phyloP scores from a whole-genome alignment of 2,888 invertebrate species.

The Cephonodes hylas region DNA sequence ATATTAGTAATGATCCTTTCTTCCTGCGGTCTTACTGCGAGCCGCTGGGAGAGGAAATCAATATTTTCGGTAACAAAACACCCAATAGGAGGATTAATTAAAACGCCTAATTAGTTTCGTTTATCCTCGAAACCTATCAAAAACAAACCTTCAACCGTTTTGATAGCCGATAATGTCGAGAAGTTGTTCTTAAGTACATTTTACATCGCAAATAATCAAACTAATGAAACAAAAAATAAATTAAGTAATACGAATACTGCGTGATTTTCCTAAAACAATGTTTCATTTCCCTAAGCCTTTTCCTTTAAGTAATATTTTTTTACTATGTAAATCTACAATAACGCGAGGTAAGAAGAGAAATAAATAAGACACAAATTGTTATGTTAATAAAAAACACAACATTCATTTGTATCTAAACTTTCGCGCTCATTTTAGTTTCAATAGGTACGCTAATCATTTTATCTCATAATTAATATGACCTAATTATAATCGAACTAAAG shows the following conservation, averaged over 20 bases:
- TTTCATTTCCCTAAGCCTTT: too few species aligned
- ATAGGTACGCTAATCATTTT: background rate
- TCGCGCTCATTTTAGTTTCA: background rate
- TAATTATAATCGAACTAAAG: conserved; percentile 22
- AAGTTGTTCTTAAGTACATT: conserved; percentile 39
- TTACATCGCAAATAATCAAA: conserved; percentile 23
- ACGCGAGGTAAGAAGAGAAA: too few species aligned
- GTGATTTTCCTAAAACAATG: too few species aligned
- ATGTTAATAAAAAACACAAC: too few species aligned
- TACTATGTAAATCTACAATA: too few species aligned
- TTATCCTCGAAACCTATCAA: conserved; percentile 71
- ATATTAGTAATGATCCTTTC: conserved; percentile 34
- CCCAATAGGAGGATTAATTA: conserved; percentile 73
- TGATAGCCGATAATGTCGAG: conserved; percentile 58
- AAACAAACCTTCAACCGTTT: conserved; percentile 60
- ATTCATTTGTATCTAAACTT: background rate
- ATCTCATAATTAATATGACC: conserved; percentile 5
- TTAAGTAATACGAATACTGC: background rate
- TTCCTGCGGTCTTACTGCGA: conserved; percentile 37
- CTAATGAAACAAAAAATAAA: background rate
- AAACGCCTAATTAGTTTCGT: conserved; percentile 76
- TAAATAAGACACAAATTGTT: too few species aligned
- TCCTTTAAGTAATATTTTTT: too few species aligned
- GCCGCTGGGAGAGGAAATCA: conserved; percentile 52
- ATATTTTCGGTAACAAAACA: conserved; percentile 72